Percentiles rank a stretch among this genome's conserved stretches.
Conservation (phyloP, 2,888 invertebrate genomes). For the Polydrusus tereticollis region DNA sequence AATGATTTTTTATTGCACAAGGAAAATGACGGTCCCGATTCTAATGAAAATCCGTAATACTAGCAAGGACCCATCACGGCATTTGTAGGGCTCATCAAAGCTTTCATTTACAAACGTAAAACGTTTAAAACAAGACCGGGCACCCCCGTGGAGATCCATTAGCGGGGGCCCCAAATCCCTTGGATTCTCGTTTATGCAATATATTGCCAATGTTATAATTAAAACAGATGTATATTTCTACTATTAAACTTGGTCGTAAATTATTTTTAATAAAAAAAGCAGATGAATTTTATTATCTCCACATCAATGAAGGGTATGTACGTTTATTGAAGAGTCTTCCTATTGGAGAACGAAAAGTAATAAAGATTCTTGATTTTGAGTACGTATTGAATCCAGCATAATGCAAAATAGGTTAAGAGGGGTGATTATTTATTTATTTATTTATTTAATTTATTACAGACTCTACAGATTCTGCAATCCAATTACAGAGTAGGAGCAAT, state of each 20-base stretch:
- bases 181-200: constrained; percentile 54
- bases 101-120: constrained; percentile 53
- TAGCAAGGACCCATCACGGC: constrained; percentile 30
- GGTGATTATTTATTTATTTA: no score
- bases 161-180: constrained; percentile 59
- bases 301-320: no score
- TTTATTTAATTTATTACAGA: no score
- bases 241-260: neutral
- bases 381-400: no score
- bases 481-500: no score
- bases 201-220: constrained; percentile 64
- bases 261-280: neutral
- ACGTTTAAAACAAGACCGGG: constrained; percentile 58
- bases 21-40: neutral
- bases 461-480: no score
- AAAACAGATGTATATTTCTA: constrained; percentile 65
- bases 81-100: constrained; percentile 41
- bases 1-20: constrained; percentile 13
- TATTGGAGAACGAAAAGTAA: no score
- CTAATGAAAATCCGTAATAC: constrained; percentile 19
- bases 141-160: constrained; percentile 61
- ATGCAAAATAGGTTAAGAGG: no score
- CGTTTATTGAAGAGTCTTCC: no score
- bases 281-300: no score
- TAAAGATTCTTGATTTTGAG: no score